Percentiles rank a stretch among this genome's conserved stretches.
Evolutionary conservation across 2,113 vertebrate genomes (phyloP).

Genomic region (Calidris pugnax): DNA sequence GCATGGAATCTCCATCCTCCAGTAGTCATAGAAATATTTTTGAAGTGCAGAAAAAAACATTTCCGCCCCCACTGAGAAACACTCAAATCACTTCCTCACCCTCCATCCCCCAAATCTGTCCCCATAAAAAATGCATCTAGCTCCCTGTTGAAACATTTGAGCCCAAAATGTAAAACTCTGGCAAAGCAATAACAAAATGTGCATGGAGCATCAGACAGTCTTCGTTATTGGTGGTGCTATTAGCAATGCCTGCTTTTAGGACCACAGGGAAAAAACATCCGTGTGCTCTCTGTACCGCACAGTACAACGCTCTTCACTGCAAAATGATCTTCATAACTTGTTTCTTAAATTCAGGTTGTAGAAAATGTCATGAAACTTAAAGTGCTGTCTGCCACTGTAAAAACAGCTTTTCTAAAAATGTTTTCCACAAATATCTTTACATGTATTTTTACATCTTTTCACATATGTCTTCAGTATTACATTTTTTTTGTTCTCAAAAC

Average conservation of each 20-base stretch:
- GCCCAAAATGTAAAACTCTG: not conserved
- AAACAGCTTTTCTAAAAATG: not conserved
- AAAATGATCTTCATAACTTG: not conserved
- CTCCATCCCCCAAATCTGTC: not conserved
- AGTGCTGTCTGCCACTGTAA: not conserved
- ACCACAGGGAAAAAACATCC: not conserved
- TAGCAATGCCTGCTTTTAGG: not conserved
- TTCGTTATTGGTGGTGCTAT: not conserved
- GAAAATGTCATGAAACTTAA: not conserved
- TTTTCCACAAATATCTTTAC: not conserved
- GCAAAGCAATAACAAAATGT: not conserved
- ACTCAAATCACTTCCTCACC: not conserved
- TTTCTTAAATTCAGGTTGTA: not conserved
- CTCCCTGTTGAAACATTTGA: not conserved
- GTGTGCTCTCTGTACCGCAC: not conserved
- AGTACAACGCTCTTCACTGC: not conserved
- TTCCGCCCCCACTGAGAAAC: not conserved
- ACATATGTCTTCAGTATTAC: not conserved
- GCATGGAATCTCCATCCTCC: not conserved
- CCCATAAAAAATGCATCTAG: not conserved
- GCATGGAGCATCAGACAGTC: not conserved
- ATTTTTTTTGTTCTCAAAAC: not conserved
- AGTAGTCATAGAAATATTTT: not conserved
- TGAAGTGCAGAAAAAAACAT: not conserved
- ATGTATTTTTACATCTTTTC: not conserved